Conservation (phyloP, 2,797 vertebrate species). For the Pangasius djambal region DNA sequence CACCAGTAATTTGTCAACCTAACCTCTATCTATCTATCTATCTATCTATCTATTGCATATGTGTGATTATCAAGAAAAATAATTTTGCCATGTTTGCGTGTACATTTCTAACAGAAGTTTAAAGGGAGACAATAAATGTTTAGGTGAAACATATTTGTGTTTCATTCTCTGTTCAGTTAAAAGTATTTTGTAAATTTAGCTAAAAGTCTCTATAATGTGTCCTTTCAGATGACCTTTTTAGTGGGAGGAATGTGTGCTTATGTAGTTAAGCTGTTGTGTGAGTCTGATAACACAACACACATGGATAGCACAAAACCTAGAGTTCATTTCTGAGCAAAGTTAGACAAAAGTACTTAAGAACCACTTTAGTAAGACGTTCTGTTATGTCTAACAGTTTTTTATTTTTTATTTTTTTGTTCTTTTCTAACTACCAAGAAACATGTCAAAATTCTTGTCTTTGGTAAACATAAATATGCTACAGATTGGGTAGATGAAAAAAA, state of each 20-base stretch:
- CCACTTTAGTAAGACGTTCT: not conserved
- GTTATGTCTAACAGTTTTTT: not conserved
- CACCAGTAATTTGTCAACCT: not conserved
- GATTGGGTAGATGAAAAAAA: not conserved
- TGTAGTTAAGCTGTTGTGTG: not conserved
- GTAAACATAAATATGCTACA: not conserved
- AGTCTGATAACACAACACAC: conserved; percentile 4
- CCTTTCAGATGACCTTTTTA: not conserved
- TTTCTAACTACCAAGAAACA: not conserved
- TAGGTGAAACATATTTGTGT: not conserved
- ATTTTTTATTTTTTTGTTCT: not conserved
- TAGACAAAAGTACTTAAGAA: not conserved
- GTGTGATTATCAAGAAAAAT: not conserved
- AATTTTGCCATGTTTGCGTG: not conserved
- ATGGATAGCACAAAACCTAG: not conserved
- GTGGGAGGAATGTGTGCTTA: not conserved
- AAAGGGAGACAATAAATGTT: not conserved
- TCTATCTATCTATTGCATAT: not conserved
- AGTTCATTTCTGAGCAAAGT: not conserved
- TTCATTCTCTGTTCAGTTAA: not conserved
- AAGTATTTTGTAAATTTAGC: not conserved
- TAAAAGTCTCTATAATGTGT: not conserved
- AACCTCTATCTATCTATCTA: conserved; percentile 9
- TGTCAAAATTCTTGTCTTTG: not conserved
- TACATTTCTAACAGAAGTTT: not conserved